phyloP scores from a whole-genome alignment of 2,888 invertebrate species.

The Lysandra coridon region DNA sequence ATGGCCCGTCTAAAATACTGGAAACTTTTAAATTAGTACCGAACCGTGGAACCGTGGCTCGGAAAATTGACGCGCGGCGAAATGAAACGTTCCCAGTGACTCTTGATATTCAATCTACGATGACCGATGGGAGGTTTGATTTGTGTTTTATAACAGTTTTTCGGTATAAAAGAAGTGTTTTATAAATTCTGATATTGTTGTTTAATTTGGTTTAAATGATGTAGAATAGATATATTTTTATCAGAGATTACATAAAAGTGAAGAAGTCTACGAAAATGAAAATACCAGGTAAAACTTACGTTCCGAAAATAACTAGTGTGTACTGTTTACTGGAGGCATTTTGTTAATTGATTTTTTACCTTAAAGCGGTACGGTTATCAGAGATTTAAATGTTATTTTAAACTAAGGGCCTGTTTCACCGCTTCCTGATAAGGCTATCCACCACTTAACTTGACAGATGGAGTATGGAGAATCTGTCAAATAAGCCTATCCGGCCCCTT shows the following conservation, averaged over 20 bases:
- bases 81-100: slow-evolving; percentile 8
- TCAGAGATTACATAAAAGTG: too few relatives aligned
- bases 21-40: slow-evolving; percentile 50
- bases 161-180: not conserved
- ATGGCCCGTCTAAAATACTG: slow-evolving; percentile 49
- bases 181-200: not conserved
- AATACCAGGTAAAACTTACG: not conserved
- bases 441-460: too few relatives aligned
- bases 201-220: not conserved
- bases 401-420: not conserved
- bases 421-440: too few relatives aligned
- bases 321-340: too few relatives aligned
- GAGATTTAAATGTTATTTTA: too few relatives aligned
- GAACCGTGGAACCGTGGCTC: slow-evolving; percentile 48
- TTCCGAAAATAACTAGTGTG: too few relatives aligned
- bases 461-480: too few relatives aligned
- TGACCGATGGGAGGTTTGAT: not conserved
- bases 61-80: slow-evolving; percentile 50
- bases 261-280: too few relatives aligned
- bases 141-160: not conserved
- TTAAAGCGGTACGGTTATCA: too few relatives aligned
- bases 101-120: slow-evolving; percentile 26
- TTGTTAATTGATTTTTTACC: too few relatives aligned
- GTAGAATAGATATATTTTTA: too few relatives aligned
- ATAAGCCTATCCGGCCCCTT: too few relatives aligned